Evolutionary conservation across 2,888 invertebrate genomes (phyloP).

Genomic region (Heteromyza rotundicornis): DNA sequence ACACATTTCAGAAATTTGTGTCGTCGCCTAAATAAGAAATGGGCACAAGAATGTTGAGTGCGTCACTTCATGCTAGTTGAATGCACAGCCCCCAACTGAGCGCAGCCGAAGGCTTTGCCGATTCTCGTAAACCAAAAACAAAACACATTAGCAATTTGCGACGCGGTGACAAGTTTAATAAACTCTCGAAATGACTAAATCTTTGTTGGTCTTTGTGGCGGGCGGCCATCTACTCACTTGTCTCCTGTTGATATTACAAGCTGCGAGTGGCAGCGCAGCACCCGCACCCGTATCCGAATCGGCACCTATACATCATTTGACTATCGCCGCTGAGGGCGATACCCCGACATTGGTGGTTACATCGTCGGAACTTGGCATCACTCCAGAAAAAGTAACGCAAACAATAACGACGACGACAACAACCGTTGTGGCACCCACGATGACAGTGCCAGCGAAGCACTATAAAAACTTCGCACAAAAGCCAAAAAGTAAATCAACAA

Average conservation of each 20-base stretch:
- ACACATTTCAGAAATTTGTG: conserved; percentile 14
- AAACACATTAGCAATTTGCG: background rate
- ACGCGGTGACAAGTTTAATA: background rate
- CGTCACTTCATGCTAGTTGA: conserved; percentile 5
- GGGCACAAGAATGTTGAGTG: conserved; percentile 8
- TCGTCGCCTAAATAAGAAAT: conserved; percentile 15
- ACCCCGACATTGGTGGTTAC: conserved; percentile 42
- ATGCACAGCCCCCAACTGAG: no score
- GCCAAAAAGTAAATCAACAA: conserved; percentile 19
- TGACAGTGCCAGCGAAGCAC: background rate
- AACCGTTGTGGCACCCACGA: background rate
- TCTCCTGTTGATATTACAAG: conserved; percentile 26
- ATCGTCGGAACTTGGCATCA: conserved; percentile 35
- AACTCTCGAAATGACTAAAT: background rate
- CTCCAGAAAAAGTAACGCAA: conserved; percentile 17
- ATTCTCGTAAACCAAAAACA: no score
- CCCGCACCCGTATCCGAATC: conserved; percentile 13
- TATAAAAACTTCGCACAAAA: background rate
- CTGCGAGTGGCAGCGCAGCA: conserved; percentile 13
- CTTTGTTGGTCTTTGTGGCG: background rate
- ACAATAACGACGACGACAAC: conserved; percentile 12
- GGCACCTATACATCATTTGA: conserved; percentile 37
- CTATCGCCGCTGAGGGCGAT: conserved; percentile 37
- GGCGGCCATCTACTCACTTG: background rate
- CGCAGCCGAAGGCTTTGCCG: no score